A percentile compares a stretch with the other conserved stretches of the same genome.
Conservation (phyloP, 2,797 vertebrate genomes). For the Enteromius paludinosus region DNA sequence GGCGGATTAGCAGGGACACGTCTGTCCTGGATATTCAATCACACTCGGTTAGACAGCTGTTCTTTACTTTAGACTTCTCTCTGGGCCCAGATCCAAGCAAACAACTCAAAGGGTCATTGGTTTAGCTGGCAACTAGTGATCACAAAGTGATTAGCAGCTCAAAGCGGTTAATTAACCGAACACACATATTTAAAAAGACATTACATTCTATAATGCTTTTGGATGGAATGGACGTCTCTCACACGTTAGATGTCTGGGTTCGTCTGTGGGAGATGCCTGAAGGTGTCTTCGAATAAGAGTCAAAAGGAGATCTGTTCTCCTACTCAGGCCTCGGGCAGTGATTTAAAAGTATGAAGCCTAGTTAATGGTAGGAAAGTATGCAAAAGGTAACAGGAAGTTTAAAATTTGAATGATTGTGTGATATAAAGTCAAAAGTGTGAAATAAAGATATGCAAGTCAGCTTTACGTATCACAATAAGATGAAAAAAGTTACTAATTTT, state of each 20-base stretch:
- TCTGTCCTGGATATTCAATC: constrained; percentile 56
- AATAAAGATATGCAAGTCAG: not conserved
- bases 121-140: constrained; percentile 32
- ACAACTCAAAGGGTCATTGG: constrained; percentile 50
- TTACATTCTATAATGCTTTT: not conserved
- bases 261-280: constrained; percentile 1
- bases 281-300: constrained; percentile 13
- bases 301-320: not conserved
- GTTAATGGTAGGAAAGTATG: not conserved
- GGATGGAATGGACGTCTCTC: not conserved
- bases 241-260: not conserved
- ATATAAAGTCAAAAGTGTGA: not conserved
- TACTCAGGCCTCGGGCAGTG: not conserved
- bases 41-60: constrained; percentile 64
- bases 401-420: not conserved
- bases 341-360: constrained; percentile 1
- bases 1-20: constrained; percentile 61
- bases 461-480: not conserved
- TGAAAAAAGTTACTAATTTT: too few relatives aligned
- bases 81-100: constrained; percentile 51
- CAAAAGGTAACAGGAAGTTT: not conserved
- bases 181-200: constrained; percentile 20
- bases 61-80: constrained; percentile 52
- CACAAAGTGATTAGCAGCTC: constrained; percentile 26
- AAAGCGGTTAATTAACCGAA: constrained; percentile 27